Conservation (phyloP, 2,113 vertebrate genomes). For the Phylloscopus whistleri region DNA sequence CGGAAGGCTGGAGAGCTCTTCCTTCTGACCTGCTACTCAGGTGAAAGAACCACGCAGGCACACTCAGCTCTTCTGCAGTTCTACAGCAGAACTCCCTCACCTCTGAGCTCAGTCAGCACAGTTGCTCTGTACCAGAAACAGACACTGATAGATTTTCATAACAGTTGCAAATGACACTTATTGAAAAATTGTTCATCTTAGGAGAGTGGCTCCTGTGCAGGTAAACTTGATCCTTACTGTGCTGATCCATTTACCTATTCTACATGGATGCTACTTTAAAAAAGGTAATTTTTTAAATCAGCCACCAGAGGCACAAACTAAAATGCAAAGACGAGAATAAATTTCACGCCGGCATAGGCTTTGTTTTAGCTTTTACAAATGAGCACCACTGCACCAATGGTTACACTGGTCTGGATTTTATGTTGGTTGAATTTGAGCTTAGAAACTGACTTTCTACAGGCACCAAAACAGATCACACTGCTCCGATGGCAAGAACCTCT, state of each 20-base stretch:
- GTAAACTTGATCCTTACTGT: neutral
- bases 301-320: neutral
- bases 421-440: neutral
- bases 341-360: neutral
- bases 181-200: neutral
- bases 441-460: neutral
- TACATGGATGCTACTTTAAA: neutral
- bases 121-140: neutral
- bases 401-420: neutral
- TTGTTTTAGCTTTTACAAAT: neutral
- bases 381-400: neutral
- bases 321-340: neutral
- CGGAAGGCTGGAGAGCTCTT: neutral
- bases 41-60: neutral
- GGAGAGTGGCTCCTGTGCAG: neutral
- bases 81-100: neutral
- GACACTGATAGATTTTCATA: neutral
- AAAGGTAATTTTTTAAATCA: neutral
- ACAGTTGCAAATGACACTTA: neutral
- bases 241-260: neutral
- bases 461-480: neutral
- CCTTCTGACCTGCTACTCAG: neutral
- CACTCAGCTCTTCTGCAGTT: neutral
- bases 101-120: neutral
- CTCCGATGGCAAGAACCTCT: neutral